Conservation (phyloP, 2,888 invertebrate genomes). For the Cataglyphis albicans region DNA sequence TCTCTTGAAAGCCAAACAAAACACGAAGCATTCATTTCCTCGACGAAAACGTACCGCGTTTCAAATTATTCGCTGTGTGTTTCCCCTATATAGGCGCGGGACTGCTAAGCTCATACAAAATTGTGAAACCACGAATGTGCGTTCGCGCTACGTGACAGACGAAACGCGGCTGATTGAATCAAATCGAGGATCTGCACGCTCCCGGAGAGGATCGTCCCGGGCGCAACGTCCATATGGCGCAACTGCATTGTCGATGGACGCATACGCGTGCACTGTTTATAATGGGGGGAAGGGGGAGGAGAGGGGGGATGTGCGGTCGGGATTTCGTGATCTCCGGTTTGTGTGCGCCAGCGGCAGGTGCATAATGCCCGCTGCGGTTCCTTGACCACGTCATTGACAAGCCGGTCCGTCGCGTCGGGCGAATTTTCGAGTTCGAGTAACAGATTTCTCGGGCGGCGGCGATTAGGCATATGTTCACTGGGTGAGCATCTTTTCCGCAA, state of each 20-base stretch:
- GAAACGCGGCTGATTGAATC: slow-evolving; percentile 50
- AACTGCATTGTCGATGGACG: slow-evolving; percentile 54
- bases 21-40: background rate
- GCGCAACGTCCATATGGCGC: slow-evolving; percentile 65
- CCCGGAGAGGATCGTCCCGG: slow-evolving; percentile 18
- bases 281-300: too few relatives aligned
- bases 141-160: slow-evolving; percentile 40
- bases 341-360: slow-evolving; percentile 72
- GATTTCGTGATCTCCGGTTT: slow-evolving; percentile 70
- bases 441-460: slow-evolving; percentile 71
- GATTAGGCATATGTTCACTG: slow-evolving; percentile 63
- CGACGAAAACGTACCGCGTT: background rate
- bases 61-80: background rate
- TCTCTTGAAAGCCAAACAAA: background rate
- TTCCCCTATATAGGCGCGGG: background rate
- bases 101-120: slow-evolving; percentile 64
- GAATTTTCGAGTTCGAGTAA: slow-evolving; percentile 71
- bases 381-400: slow-evolving; percentile 68
- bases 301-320: background rate
- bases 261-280: slow-evolving; percentile 47
- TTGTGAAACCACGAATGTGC: slow-evolving; percentile 66
- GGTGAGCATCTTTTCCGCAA: slow-evolving; percentile 45
- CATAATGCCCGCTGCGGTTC: slow-evolving; percentile 72
- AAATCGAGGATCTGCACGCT: slow-evolving; percentile 32
- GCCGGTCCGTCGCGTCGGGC: slow-evolving; percentile 58